Evolutionary conservation across 2,113 vertebrate species (phyloP), one percentile per base, ranked within the genome.

Genomic region (Dryoscopus gambensis): DNA sequence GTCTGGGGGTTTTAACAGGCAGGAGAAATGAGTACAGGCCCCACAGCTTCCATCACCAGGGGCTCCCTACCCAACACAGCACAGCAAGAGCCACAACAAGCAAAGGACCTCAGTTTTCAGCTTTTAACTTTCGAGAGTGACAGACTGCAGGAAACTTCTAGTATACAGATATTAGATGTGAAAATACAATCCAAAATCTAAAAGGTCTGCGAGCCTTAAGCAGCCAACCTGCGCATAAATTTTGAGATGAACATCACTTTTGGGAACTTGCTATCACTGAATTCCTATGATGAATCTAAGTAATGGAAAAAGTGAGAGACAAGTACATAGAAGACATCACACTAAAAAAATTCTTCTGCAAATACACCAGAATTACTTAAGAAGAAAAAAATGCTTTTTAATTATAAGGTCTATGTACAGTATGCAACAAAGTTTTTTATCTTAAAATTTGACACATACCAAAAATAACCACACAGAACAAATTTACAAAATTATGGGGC

Each of bases 301-400:
- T 89, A 93, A 96, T 73, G 88, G 90, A 94, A 94, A 93, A 90
- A 94, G 17, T 70, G 73, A 95, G 78, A 91, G 28, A 39, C 35
- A 44, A 84, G 50, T 6, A 63, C 19, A 39, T 11, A 84, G 74
- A 60, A 65, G 64, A 64, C 30, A 52, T 27, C 21, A 27, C 60
- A 31, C 28, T 55, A n/a, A 23, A 90, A 89, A 74, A 94, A 93
- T 71, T 90, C 75, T 74, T 89, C 82, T 52, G 60, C 76, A 87
- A 33, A 50, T 46, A 35, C 37, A 31, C 15, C n/a, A 50, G 44
- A 53, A 40, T 77, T 93, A 95, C 63, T 70, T 44, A 59, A 42
- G 56, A 59, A 53, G 76, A 75, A 52, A 91, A 87, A 95, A 90
- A 89, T 56, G 52, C 28, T 52, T 75, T 74, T 93, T 59, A 59